phyloP scores from a whole-genome alignment of 2,113 vertebrate species.

The Psittacula cyanocephala region DNA sequence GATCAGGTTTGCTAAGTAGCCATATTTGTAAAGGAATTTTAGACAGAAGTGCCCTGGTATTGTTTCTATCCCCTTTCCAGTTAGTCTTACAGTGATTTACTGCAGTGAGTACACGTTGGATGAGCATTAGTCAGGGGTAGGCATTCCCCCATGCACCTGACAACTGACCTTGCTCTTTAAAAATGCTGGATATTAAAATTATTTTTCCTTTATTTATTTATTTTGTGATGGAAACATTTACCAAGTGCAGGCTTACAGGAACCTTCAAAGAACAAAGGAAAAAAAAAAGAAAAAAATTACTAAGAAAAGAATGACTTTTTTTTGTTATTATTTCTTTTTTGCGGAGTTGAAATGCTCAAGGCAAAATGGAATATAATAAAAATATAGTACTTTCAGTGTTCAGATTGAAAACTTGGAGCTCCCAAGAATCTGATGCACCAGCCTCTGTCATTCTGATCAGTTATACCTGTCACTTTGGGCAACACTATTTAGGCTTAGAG shows the following conservation, averaged over 20 bases:
- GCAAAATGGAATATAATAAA: slow-evolving; percentile 62
- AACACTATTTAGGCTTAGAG: not conserved
- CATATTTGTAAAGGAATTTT: not conserved
- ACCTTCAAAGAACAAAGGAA: not conserved
- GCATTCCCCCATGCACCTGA: accelerated
- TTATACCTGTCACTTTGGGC: not conserved
- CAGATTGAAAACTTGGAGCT: slow-evolving; percentile 48
- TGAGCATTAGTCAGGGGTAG: not conserved
- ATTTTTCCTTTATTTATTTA: not conserved
- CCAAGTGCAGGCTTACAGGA: not conserved
- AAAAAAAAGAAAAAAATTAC: not conserved
- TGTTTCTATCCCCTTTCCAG: not conserved
- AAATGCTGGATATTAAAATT: not conserved
- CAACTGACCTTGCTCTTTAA: not conserved
- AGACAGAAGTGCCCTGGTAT: not conserved
- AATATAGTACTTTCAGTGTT: slow-evolving; percentile 60
- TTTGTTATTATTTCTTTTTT: slow-evolving; percentile 20
- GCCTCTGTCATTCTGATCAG: slow-evolving; percentile 35
- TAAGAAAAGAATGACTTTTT: slow-evolving; percentile 57
- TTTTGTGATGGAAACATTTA: not conserved
- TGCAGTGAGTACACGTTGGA: not conserved
- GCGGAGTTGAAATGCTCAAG: slow-evolving; percentile 48
- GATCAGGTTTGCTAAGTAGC: not conserved
- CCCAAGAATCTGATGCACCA: not conserved
- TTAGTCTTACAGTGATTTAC: not conserved